These are phyloP conservation scores for Saxidomus purpurata DNA, from an alignment of 1,140 invertebrate species.

Conservation along the genomic window DNA sequence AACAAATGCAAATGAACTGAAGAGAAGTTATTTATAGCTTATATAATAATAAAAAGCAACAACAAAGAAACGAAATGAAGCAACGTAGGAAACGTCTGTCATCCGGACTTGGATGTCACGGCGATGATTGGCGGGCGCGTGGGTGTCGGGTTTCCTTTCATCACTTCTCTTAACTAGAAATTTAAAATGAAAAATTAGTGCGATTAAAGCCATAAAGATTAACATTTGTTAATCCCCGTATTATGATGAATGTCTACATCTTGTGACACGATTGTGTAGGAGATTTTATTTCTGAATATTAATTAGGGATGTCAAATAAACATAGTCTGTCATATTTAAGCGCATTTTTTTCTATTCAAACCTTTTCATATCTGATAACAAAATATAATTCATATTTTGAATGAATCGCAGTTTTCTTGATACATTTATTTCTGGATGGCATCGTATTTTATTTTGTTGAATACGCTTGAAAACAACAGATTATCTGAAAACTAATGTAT, in stretches of 20 bases:
- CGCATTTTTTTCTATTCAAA: neutral
- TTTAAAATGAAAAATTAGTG: conserved; percentile 22
- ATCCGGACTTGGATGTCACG: neutral
- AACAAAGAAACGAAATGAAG: too few relatives aligned
- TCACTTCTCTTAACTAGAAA: neutral
- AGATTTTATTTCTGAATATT: conserved; percentile 39
- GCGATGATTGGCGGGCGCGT: neutral
- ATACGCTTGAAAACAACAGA: too few relatives aligned
- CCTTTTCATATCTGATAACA: neutral
- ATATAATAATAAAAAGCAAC: too few relatives aligned
- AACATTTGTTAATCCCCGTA: conserved; percentile 29
- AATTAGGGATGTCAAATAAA: conserved; percentile 51
- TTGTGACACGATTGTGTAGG: conserved; percentile 1
- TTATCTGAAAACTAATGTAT: neutral
- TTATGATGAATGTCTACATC: conserved; percentile 50
- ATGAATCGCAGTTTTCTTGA: neutral
- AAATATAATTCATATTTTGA: neutral
- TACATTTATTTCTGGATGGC: neutral
- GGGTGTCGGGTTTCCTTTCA: conserved; percentile 18
- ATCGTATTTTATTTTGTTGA: neutral
- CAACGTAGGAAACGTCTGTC: too few relatives aligned
- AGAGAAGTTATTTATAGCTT: too few relatives aligned
- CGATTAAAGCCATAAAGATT: conserved; percentile 10
- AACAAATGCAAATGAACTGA: too few relatives aligned
- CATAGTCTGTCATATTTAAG: conserved; percentile 31